These are phyloP conservation scores for Rhyzopertha dominica DNA, from an alignment of 1,140 invertebrate species.

Conservation along the genomic window DNA sequence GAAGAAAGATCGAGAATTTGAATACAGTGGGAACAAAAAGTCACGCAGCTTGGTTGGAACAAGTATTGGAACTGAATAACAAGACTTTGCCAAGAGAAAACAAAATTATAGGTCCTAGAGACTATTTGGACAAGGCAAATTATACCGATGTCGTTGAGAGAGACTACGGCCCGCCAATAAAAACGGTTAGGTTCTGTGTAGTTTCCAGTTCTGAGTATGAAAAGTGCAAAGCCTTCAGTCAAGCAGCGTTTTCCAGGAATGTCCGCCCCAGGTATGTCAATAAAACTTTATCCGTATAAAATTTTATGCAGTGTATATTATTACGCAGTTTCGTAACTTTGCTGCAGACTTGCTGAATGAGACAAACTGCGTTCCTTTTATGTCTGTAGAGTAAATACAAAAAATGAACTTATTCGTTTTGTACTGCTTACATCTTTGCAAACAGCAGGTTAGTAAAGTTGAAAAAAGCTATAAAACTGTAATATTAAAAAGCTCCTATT, in stretches of 20 bases:
- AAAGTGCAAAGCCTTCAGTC: constrained; percentile 63
- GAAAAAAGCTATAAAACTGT: too few species aligned
- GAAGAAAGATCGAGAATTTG: constrained; percentile 40
- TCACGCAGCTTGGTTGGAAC: constrained; percentile 48
- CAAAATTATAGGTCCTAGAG: constrained; percentile 55
- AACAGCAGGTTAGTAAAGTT: too few species aligned
- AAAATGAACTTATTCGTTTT: too few species aligned
- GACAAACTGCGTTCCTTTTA: too few species aligned
- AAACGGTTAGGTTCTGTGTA: constrained; percentile 59
- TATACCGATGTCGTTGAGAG: constrained; percentile 76
- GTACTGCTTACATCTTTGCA: too few species aligned
- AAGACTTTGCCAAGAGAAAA: constrained; percentile 57
- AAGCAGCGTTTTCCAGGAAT: constrained; percentile 65
- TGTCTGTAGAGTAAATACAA: too few species aligned
- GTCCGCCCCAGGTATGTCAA: constrained; percentile 68
- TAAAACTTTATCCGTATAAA: too few species aligned
- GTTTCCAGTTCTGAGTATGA: constrained; percentile 53
- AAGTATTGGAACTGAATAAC: constrained; percentile 51
- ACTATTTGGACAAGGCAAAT: constrained; percentile 65
- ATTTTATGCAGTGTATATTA: too few species aligned
- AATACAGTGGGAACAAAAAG: constrained; percentile 46
- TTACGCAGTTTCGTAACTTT: too few species aligned
- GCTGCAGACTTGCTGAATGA: too few species aligned
- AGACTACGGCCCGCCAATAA: constrained; percentile 54
- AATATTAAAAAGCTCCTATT: too few species aligned